phyloP scores from a whole-genome alignment of 2,888 invertebrate genomes.

The Eupithecia subumbrata region DNA sequence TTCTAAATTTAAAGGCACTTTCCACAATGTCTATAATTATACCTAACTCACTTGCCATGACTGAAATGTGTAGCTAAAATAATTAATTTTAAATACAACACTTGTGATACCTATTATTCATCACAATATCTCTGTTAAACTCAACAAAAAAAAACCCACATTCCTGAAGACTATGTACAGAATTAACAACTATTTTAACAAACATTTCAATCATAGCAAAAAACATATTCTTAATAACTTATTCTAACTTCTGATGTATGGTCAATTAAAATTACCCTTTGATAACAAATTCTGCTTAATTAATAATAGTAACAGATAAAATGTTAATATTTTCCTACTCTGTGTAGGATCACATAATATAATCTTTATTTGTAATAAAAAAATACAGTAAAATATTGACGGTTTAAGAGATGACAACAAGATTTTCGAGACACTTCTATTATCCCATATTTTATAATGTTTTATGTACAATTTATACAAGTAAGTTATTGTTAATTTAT shows the following conservation, averaged over 20 bases:
- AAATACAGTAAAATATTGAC: conserved; percentile 39
- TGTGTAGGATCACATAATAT: conserved; percentile 41
- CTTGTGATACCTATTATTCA: neutral
- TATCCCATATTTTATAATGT: conserved; percentile 56
- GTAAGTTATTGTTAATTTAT: conserved; percentile 67
- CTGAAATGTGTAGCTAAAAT: conserved; percentile 52
- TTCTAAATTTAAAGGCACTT: conserved; percentile 83
- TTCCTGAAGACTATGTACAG: conserved; percentile 39
- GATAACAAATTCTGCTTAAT: conserved; percentile 62
- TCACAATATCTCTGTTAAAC: conserved; percentile 12
- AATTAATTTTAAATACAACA: conserved; percentile 19
- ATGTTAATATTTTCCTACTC: conserved; percentile 45
- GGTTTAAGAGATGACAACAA: conserved; percentile 34
- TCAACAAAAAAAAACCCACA: conserved; percentile 19
- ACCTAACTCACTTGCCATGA: conserved; percentile 71
- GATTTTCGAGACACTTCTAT: conserved; percentile 49
- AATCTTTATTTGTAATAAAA: conserved; percentile 33
- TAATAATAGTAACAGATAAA: conserved; percentile 38
- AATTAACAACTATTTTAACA: conserved; percentile 30
- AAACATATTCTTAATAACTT: conserved; percentile 52
- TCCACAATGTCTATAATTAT: conserved; percentile 77
- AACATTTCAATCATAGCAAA: conserved; percentile 47
- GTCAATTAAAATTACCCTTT: conserved; percentile 76
- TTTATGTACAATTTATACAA: conserved; percentile 60
- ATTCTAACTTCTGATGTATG: conserved; percentile 52